Conservation (phyloP, 2,113 vertebrate species). For the Carlito syrichta region DNA sequence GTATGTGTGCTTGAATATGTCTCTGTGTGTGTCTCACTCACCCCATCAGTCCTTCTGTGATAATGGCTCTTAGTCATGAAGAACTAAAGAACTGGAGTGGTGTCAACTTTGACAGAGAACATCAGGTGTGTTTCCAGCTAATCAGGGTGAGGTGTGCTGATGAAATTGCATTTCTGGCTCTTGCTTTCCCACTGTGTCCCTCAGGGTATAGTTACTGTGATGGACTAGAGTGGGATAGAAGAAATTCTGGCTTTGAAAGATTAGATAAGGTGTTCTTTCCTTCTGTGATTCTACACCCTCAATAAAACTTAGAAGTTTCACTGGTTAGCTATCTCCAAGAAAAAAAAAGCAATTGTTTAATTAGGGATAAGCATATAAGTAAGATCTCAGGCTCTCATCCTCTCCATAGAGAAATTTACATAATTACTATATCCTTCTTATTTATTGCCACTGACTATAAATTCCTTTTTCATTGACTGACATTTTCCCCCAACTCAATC, state of each 20-base stretch:
- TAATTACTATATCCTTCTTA: not conserved
- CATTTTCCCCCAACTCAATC: not conserved
- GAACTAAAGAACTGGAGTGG: not conserved
- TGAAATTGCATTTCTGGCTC: constrained; percentile 37
- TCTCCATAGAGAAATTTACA: not conserved
- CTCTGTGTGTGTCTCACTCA: too few relatives aligned
- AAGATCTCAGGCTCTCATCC: not conserved
- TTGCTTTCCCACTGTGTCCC: constrained; percentile 13
- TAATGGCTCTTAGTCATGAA: not conserved
- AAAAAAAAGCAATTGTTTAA: not conserved
- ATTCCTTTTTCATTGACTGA: not conserved
- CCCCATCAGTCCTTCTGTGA: not conserved
- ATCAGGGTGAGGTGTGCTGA: not conserved
- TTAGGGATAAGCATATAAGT: not conserved
- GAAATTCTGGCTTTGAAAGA: constrained; percentile 29
- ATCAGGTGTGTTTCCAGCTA: not conserved
- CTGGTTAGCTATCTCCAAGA: not conserved
- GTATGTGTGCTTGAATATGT: not conserved
- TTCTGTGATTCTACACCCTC: not conserved
- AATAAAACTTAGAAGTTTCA: not conserved
- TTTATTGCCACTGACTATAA: not conserved
- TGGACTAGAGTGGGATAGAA: not conserved
- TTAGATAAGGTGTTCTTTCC: not conserved
- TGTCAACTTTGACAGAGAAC: not conserved
- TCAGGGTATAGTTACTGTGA: not conserved